Evolutionary conservation across 1,140 invertebrate species (phyloP).

Genomic region (Lutraria rhynchaena): DNA sequence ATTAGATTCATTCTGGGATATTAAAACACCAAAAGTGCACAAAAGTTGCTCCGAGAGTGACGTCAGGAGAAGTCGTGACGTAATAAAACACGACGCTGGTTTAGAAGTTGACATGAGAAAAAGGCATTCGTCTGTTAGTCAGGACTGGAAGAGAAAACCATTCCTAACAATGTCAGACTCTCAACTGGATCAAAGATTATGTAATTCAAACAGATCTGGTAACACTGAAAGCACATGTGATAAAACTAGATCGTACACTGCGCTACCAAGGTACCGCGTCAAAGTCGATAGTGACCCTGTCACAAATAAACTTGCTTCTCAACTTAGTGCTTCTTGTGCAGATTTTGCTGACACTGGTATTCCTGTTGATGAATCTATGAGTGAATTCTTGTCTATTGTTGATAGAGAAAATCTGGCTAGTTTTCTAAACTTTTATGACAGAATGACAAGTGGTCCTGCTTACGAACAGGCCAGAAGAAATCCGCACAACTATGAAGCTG

Average conservation of each 20-base stretch:
- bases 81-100: conserved; percentile 25
- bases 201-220: background rate
- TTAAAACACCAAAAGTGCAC: conserved; percentile 34
- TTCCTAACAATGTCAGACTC: conserved; percentile 38
- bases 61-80: background rate
- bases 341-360: conserved; percentile 31
- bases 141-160: conserved; percentile 44
- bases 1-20: conserved; percentile 52
- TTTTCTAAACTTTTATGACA: conserved; percentile 48
- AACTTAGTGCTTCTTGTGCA: conserved; percentile 39
- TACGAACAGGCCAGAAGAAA: conserved; percentile 51
- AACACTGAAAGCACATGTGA: background rate
- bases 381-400: conserved; percentile 48
- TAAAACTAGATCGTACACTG: background rate
- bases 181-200: background rate
- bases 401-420: conserved; percentile 46
- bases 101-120: conserved; percentile 6
- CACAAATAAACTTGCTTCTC: conserved; percentile 4
- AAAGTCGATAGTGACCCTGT: conserved; percentile 28
- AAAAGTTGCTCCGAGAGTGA: conserved; percentile 44
- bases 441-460: conserved; percentile 33
- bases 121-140: background rate
- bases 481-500: conserved; percentile 53
- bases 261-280: conserved; percentile 48
- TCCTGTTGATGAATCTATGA: conserved; percentile 54